A percentile compares a stretch with the other conserved stretches of the same genome.
Evolutionary conservation across 2,797 vertebrate species (phyloP).

Genomic region (Danio albolineatus): DNA sequence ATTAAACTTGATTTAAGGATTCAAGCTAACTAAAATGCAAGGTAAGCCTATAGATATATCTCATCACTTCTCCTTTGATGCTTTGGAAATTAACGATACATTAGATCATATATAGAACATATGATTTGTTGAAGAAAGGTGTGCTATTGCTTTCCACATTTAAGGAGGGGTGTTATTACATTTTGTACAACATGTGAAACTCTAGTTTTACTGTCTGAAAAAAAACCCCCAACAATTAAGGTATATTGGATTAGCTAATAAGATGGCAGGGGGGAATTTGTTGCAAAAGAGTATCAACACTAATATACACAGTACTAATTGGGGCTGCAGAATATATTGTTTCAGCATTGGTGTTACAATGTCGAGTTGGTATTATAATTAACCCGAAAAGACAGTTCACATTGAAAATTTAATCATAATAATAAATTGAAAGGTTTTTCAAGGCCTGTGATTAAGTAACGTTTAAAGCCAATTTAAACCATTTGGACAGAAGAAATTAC

Average conservation of each 20-base stretch:
- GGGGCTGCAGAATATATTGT: no score
- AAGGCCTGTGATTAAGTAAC: no score
- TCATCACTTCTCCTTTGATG: neutral
- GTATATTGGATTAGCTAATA: neutral
- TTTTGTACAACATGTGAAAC: neutral
- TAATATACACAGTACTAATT: no score
- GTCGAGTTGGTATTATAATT: no score
- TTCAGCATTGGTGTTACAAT: no score
- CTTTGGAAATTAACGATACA: neutral
- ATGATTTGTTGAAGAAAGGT: neutral
- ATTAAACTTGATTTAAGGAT: neutral
- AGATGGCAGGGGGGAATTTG: neutral
- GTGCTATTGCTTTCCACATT: constrained; percentile 8
- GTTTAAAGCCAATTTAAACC: no score
- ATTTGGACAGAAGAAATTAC: no score
- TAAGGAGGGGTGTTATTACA: neutral
- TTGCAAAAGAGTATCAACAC: neutral
- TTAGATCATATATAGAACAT: neutral
- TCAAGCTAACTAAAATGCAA: neutral
- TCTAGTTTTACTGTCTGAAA: neutral
- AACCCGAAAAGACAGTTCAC: no score
- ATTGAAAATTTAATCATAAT: no score
- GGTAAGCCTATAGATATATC: neutral
- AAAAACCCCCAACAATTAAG: neutral
- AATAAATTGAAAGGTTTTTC: no score